Conservation (phyloP, 2,113 vertebrate genomes). For the Hypocryptadius cinnamomeus region DNA sequence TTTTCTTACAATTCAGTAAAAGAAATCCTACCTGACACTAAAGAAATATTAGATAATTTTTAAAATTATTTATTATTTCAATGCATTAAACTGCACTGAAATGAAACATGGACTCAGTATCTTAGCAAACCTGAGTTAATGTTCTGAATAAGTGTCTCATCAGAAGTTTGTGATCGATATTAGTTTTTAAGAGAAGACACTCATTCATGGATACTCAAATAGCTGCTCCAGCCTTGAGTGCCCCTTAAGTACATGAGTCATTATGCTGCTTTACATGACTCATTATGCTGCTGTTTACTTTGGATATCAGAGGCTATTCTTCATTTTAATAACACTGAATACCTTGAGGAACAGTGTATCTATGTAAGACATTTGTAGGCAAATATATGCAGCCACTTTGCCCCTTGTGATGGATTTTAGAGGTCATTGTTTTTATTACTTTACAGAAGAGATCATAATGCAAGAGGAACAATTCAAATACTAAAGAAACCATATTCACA, state of each 20-base stretch:
- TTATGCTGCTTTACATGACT: neutral
- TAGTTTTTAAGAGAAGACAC: neutral
- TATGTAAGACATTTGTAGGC: neutral
- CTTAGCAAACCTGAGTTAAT: neutral
- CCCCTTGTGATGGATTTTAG: neutral
- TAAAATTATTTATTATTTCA: too few species aligned
- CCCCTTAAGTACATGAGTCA: neutral
- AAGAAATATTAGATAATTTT: neutral
- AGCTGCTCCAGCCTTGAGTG: neutral
- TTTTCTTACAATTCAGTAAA: neutral
- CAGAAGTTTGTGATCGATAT: neutral
- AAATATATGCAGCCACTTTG: neutral
- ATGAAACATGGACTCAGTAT: neutral
- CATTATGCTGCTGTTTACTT: neutral
- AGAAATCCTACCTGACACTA: neutral
- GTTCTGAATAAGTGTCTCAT: neutral
- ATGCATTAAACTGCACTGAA: neutral
- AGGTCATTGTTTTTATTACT: neutral
- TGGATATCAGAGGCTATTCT: neutral
- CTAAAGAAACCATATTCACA: neutral
- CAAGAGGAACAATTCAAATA: neutral
- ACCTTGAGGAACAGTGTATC: neutral
- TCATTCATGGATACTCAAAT: neutral
- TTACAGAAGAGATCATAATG: neutral
- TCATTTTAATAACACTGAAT: neutral